Base-by-base conservation (phyloP, 2,888 invertebrate genomes). In the Bombylius discolor region DNA sequence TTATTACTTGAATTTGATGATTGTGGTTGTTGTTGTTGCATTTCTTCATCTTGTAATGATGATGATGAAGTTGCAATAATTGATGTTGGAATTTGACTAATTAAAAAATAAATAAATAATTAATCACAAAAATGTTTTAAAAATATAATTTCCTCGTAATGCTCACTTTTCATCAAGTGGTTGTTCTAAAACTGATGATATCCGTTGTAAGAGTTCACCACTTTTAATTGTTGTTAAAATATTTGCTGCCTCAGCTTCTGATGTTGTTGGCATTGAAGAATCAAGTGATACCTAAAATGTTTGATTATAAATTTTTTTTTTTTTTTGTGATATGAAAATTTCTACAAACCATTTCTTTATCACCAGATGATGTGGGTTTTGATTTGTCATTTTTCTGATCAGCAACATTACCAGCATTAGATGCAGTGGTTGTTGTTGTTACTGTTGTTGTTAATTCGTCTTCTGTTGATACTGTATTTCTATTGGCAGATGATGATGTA, bases 141-240 rank as follows among this genome's bases (percentile, higher is more conserved):
- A 34, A 42, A 48, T 33, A n/a, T 1, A 47, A 8, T 14, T 47
- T 47, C 31, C 47, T 23, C 5, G 13, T 39, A 34, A 12, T 50
- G n/a, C 46, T 36, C 12, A 55, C 55, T 51, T 51, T 1, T 51
- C 55, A 36, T 55, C 51, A 4, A 49, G 47, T 47, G 48, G 46
- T n/a, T 48, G 51, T 23, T 51, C 51, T 32, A 51, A 23, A 23
- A 23, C 23, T 23, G 23, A 31, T 5, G 59, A 8, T n/a, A 51
- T 32, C 23, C 57, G 49, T 39, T 59, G 59, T 13, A 63, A 56
- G 49, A 63, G 54, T 49, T 70, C 70, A 2, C 67, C 68, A 33
- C 69, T 66, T 61, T 71, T 72, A 11, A 72, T 72, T 11, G 67
- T 69, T 5, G 72, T 70, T 36, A 72, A 60, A 56, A 71, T 71